These are phyloP conservation scores for Eucidaris tribuloides DNA, from an alignment of 35 echinoderm and acorn worm genomes.

Conservation along the genomic window DNA sequence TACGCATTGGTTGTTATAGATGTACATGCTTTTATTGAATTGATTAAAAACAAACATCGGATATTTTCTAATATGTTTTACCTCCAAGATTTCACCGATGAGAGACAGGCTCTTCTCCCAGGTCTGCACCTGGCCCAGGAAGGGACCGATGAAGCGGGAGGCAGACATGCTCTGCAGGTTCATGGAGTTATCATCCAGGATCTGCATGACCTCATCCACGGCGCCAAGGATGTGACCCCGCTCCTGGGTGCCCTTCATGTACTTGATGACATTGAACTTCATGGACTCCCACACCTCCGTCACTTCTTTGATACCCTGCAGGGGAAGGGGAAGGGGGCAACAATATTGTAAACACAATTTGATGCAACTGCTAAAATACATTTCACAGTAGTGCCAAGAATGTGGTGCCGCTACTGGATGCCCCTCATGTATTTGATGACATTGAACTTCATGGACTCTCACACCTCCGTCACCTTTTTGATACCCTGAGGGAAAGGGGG, in stretches of 20 bases:
- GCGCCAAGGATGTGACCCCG: conserved; percentile 91
- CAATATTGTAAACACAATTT: too few relatives aligned
- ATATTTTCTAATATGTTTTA: too few relatives aligned
- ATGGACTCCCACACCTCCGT: conserved; percentile 96
- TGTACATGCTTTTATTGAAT: too few relatives aligned
- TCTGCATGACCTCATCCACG: conserved; percentile 97
- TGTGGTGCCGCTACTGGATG: conserved; percentile 82
- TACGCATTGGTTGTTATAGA: too few relatives aligned
- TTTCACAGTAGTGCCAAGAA: too few relatives aligned
- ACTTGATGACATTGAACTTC: conserved; percentile 96
- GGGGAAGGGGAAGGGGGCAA: too few relatives aligned
- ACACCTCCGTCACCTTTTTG: conserved; percentile 87
- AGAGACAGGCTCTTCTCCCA: conserved; percentile 99
- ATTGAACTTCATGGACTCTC: conserved; percentile 89
- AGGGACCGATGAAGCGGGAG: conserved; percentile 95
- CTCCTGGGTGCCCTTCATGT: conserved; percentile 99
- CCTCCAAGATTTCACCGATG: conserved; percentile 95
- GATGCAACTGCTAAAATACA: too few relatives aligned
- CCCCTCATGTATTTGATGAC: conserved; percentile 92
- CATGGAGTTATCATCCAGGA: conserved; percentile 97
- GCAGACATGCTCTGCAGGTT: conserved; percentile 99
- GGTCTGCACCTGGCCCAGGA: conserved; percentile 82
- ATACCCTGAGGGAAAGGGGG: conserved; percentile 59
- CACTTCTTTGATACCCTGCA: conserved; percentile 99
- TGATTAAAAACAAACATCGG: too few relatives aligned